A percentile compares a stretch with the other conserved stretches of the same genome.
phyloP scores from a whole-genome alignment of 2,113 vertebrate genomes.

The Perognathus longimembris region DNA sequence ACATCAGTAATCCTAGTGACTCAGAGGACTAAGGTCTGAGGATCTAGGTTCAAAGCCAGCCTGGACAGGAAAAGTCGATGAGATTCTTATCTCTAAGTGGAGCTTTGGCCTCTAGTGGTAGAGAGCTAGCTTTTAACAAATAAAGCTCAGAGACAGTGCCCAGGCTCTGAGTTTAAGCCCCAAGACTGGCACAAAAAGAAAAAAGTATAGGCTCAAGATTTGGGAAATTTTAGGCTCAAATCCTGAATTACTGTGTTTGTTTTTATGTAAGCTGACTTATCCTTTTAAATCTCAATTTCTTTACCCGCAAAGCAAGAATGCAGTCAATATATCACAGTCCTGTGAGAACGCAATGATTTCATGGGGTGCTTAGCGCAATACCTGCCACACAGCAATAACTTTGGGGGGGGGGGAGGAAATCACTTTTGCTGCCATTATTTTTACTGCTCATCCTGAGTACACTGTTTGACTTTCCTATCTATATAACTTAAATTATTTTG shows the following conservation, averaged over 20 bases:
- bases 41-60: too few relatives aligned
- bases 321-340: neutral
- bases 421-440: neutral
- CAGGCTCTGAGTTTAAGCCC: too few relatives aligned
- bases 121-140: neutral
- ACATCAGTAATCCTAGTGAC: too few relatives aligned
- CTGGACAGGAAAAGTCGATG: too few relatives aligned
- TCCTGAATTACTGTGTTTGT: neutral
- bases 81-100: too few relatives aligned
- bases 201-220: neutral
- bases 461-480: too few relatives aligned
- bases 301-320: neutral
- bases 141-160: neutral
- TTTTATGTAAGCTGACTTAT: neutral
- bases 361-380: neutral
- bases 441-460: neutral
- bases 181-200: neutral
- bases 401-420: neutral
- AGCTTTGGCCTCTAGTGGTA: too few relatives aligned
- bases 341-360: neutral
- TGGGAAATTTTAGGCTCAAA: neutral
- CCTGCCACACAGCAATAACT: neutral
- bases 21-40: too few relatives aligned
- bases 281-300: conserved; percentile 9
- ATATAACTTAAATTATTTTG: neutral